Conservation (phyloP, 2,888 invertebrate species). For the Dorcus hopei region DNA sequence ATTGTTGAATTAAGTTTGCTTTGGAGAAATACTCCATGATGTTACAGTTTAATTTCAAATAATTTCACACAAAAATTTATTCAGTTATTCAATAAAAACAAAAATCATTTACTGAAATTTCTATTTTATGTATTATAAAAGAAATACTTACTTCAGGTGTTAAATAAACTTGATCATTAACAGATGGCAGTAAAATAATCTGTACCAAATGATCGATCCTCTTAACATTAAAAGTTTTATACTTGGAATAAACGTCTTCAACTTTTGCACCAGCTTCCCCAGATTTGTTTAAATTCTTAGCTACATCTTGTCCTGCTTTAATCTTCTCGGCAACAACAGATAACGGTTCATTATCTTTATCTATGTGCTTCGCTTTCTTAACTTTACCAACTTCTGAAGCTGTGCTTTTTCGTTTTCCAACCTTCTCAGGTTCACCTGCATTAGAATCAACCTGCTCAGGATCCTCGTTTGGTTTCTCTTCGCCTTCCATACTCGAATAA, state of each 20-base stretch:
- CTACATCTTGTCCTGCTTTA: constrained; percentile 36
- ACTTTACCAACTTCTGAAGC: background rate
- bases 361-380: constrained; percentile 13
- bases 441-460: constrained; percentile 1
- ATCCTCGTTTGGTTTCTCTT: background rate
- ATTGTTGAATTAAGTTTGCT: no score
- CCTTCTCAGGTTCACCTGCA: background rate
- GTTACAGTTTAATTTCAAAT: no score
- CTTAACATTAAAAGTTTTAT: constrained; percentile 57
- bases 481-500: constrained; percentile 55
- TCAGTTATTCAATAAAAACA: no score
- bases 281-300: constrained; percentile 40
- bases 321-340: constrained; percentile 27
- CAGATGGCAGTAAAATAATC: constrained; percentile 49
- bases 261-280: constrained; percentile 28
- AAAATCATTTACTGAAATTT: no score
- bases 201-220: constrained; percentile 62
- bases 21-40: background rate
- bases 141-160: constrained; percentile 22
- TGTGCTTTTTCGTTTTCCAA: constrained; percentile 9
- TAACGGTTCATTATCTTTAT: constrained; percentile 18
- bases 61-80: no score
- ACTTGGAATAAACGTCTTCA: constrained; percentile 28
- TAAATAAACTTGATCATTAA: constrained; percentile 22
- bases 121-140: background rate